phyloP scores from a whole-genome alignment of 2,888 invertebrate species.

The Chymomyza procnemis region DNA sequence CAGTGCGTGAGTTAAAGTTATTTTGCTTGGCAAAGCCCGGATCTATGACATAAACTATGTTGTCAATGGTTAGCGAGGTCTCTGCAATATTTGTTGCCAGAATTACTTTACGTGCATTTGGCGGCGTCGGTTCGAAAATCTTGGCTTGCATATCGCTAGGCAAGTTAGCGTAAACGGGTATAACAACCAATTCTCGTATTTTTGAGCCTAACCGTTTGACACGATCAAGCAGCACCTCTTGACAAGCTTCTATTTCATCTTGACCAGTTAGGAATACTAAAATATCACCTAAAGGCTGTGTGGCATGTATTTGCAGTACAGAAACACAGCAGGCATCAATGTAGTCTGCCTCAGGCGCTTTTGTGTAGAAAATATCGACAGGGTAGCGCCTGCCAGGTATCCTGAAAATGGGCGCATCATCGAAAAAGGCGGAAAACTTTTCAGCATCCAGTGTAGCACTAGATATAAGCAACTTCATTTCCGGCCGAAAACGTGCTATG shows the following conservation, averaged over 20 bases:
- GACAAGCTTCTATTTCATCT: slow-evolving; percentile 94
- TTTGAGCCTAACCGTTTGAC: slow-evolving; percentile 94
- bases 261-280: slow-evolving; percentile 97
- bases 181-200: slow-evolving; percentile 92
- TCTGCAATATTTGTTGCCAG: slow-evolving; percentile 99
- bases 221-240: slow-evolving; percentile 93
- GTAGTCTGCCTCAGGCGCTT: slow-evolving; percentile 99
- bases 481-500: slow-evolving; percentile 93
- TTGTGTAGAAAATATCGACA: slow-evolving; percentile 99
- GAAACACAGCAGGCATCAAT: slow-evolving; percentile 99
- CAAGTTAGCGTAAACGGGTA: slow-evolving; percentile 98
- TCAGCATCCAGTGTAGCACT: slow-evolving; percentile 98
- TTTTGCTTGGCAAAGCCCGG: slow-evolving; percentile 99
- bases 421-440: slow-evolving; percentile 98
- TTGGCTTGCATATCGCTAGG: slow-evolving; percentile 99
- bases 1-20: slow-evolving; percentile 97
- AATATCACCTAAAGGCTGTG: slow-evolving; percentile 96
- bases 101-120: slow-evolving; percentile 96
- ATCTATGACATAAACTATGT: slow-evolving; percentile 98
- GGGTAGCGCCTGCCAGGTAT: slow-evolving; percentile 99
- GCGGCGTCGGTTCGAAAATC: slow-evolving; percentile 98
- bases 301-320: slow-evolving; percentile 97
- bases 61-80: slow-evolving; percentile 98
- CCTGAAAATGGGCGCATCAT: slow-evolving; percentile 97
- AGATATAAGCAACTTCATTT: slow-evolving; percentile 96